Conservation (phyloP, 2,113 vertebrate genomes). For the Capra hircus region DNA sequence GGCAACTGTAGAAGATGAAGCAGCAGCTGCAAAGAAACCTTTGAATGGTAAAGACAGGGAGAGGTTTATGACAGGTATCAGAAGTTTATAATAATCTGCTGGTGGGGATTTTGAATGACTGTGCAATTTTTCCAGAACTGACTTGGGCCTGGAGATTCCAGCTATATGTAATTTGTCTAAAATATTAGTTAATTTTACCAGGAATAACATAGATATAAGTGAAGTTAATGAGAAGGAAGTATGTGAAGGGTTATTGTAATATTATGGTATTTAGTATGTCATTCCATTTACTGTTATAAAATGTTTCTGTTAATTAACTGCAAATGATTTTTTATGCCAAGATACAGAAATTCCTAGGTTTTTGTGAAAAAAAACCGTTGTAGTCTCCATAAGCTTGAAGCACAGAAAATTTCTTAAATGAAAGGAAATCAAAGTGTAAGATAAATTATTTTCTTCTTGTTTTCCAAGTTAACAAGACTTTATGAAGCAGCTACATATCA, state of each 20-base stretch:
- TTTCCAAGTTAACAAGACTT: neutral
- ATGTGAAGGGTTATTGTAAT: neutral
- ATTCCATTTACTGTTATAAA: neutral
- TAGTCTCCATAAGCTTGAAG: neutral
- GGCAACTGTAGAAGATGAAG: slow-evolving; percentile 97
- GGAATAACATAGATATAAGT: neutral
- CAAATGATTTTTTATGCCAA: neutral
- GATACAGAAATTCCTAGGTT: neutral
- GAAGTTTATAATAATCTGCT: slow-evolving; percentile 34
- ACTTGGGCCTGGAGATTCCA: neutral
- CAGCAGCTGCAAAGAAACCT: slow-evolving; percentile 92
- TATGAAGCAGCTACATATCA: neutral
- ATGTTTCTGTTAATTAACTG: neutral
- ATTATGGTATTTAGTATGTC: neutral
- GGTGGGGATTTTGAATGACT: slow-evolving; percentile 44
- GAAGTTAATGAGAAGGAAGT: neutral
- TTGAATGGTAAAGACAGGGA: slow-evolving; percentile 95
- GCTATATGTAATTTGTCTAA: slow-evolving; percentile 41
- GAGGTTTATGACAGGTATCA: slow-evolving; percentile 88
- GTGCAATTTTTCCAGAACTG: slow-evolving; percentile 28
- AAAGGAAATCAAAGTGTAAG: neutral
- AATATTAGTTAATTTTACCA: neutral
- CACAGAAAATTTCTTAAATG: neutral
- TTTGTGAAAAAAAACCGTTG: neutral
- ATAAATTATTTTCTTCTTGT: neutral